These are phyloP conservation scores for Gastrophysa polygoni DNA, from an alignment of 2,888 invertebrate genomes.

Conservation along the genomic window DNA sequence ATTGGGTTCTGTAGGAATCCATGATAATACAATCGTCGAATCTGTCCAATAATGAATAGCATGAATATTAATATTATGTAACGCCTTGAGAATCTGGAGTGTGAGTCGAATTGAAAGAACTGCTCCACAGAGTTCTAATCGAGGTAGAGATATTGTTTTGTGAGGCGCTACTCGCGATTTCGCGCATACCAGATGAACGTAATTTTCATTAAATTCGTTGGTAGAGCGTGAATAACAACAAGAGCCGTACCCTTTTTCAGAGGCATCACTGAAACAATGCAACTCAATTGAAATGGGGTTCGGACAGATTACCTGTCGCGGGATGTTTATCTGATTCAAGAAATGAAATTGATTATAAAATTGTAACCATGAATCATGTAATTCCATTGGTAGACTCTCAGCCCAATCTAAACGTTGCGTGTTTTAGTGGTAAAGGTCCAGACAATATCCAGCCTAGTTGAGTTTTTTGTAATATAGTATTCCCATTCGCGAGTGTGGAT, in stretches of 20 bases:
- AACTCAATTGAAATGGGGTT: background rate
- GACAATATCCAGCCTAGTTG: background rate
- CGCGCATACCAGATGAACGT: background rate
- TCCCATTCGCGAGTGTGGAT: background rate
- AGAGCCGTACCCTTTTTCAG: background rate
- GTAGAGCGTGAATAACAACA: background rate
- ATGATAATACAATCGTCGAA: no score
- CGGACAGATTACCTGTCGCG: no score
- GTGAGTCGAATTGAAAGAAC: no score
- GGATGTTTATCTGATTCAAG: no score
- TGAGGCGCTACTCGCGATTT: slow-evolving; percentile 4
- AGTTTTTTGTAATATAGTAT: background rate
- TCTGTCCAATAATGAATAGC: no score
- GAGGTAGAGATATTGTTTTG: slow-evolving; percentile 1
- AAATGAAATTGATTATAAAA: no score
- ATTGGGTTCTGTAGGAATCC: no score
- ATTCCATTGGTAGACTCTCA: no score
- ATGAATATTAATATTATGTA: no score
- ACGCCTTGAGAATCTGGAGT: no score
- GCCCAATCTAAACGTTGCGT: no score
- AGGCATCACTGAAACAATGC: slow-evolving; percentile 4
- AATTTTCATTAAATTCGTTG: background rate
- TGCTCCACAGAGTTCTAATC: background rate
- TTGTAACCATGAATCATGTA: no score
- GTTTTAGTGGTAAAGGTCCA: background rate